Base-by-base conservation (phyloP, 2,888 invertebrate genomes). In the Drosophila kambysellisi region DNA sequence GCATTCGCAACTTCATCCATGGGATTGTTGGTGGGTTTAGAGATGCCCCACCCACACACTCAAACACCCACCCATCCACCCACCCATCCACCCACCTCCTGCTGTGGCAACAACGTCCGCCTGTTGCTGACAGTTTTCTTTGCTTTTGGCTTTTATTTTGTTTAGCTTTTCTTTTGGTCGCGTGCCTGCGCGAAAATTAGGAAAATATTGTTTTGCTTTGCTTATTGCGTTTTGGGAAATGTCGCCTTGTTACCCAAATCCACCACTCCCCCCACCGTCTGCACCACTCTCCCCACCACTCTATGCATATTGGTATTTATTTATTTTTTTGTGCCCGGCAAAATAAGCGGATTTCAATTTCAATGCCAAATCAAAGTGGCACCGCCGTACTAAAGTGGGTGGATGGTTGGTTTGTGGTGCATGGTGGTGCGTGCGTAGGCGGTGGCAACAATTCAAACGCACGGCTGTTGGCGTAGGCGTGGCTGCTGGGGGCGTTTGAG, bases 71-170 rank as follows among this genome's bases (percentile, higher is more conserved):
- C 2, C 25, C 33, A 35, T 5, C 3, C 41, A 20, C 20, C 20
- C 9, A n/a, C 32, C 32, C 37, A 12, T 0, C 25, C 12, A 29
- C 43, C 46, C 64, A 56, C 37, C 65, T 79, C 66, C 64, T 59
- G 62, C 65, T 72, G 48, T 29, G 43, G 57, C 68, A 76, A 68
- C 61, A 76, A 58, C 73, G 70, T 79, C 74, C 81, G 86, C 77
- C 84, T 85, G 84, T 83, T 87, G 82, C 87, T 85, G 84, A 85
- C 84, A 85, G 89, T 88, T 85, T 85, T 73, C 84, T 86, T 85
- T 83, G 83, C 82, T 72, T 73, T 67, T 69, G 35, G 61, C 17
- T 64, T 70, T 69, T 68, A 11, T 66, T 58, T 76, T 75, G 68
- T 68, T 76, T 75, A 64, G 68, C 60, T 65, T 78, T 76, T 68